Conservation (phyloP, 2,888 invertebrate species). For the Hartigia nigra region DNA sequence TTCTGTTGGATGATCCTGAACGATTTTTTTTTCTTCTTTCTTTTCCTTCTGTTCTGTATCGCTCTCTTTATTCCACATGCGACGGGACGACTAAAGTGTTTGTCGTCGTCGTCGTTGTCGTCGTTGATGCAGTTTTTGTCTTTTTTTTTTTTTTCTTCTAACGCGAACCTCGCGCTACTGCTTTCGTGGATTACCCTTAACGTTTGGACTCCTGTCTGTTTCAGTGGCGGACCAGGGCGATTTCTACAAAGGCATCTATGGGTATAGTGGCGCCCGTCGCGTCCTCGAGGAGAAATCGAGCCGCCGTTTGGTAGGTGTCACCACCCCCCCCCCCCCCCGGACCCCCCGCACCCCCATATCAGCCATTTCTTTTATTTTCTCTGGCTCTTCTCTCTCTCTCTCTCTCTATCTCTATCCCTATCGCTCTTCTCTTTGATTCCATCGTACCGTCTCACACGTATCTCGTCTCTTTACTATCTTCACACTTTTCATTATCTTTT, state of each 20-base stretch:
- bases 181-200: slow-evolving; percentile 57
- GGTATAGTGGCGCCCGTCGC: slow-evolving; percentile 78
- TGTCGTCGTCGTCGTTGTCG: not conserved
- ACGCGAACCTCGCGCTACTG: not conserved
- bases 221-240: slow-evolving; percentile 83
- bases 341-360: not conserved
- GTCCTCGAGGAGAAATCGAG: slow-evolving; percentile 73
- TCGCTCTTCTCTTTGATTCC: slow-evolving; percentile 22
- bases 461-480: not conserved
- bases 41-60: not conserved
- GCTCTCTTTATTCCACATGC: not conserved
- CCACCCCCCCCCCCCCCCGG: slow-evolving; percentile 41
- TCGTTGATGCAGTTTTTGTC: not conserved
- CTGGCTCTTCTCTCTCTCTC: slow-evolving; percentile 25
- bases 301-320: slow-evolving; percentile 78
- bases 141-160: not conserved
- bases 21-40: not conserved
- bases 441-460: slow-evolving; percentile 18
- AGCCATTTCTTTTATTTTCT: slow-evolving; percentile 12
- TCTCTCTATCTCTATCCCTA: slow-evolving; percentile 23
- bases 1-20: not conserved
- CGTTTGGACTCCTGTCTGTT: slow-evolving; percentile 70
- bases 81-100: not conserved
- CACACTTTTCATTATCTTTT: not conserved
- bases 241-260: slow-evolving; percentile 86